Evolutionary conservation across 2,797 vertebrate genomes (phyloP), one percentile per base, ranked within the genome.

Genomic region (Gobio occitaniae): DNA sequence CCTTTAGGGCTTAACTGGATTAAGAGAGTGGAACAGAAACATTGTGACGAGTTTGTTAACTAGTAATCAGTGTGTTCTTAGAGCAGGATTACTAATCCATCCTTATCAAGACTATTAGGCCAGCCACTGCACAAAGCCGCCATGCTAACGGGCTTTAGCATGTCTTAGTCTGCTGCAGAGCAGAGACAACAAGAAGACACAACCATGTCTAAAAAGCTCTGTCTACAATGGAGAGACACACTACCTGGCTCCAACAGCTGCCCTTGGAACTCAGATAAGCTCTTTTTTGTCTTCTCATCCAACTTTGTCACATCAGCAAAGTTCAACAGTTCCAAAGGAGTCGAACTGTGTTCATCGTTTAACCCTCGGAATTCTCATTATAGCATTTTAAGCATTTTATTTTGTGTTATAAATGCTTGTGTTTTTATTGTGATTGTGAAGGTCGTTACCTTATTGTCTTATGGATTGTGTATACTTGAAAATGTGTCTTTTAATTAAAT

Each of bases 1-100:
- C 72, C 16, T 80, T 84, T 10, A 78, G 59, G 78, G 76, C 84
- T 87, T 88, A 89, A 87, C 74, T 89, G 88, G 90, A 89, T 90
- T 89, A 89, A 76, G 81, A 87, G 80, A 89, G 77, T 69, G 81
- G 83, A 89, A 89, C 87, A 90, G 88, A 88, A 90, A 90, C 90
- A 90, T 87, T 90, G 90, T 89, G 83, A 87, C 70, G 79, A 86
- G 86, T 89, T 75, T 90, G 90, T 89, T 89, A 90, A 85, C 87
- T 83, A 87, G 82, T 88, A 88, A 90, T 87, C 81, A 83, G 75
- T 86, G 84, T 84, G 87, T 89, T 87, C 82, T 75, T 83, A 83
- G 80, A 78, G 56, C 82, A 85, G 86, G 84, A 90, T 89, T 89
- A 90, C 87, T 86, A 84, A 87, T 83, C 82, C 87, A 88, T 86